A percentile compares a stretch with the other conserved stretches of the same genome.
Evolutionary conservation across 2,888 invertebrate genomes (phyloP).

Genomic region (Petrophora chlorosata): DNA sequence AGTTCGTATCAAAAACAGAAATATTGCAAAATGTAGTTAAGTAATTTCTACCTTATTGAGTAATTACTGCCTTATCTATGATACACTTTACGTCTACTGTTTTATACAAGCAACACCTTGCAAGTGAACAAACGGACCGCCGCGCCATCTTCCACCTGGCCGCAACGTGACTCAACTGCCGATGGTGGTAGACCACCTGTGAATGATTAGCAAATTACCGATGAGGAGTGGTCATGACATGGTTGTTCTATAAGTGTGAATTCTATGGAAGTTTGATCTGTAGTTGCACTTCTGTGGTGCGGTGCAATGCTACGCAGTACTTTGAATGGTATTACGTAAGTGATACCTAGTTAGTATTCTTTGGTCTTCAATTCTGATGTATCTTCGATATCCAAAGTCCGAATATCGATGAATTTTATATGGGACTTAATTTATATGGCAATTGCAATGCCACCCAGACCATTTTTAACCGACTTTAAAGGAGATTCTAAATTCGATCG

Average conservation of each 20-base stretch:
- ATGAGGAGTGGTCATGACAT: conserved; percentile 12
- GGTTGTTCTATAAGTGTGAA: conserved; percentile 3
- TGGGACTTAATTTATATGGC: too few relatives aligned
- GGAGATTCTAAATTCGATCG: too few relatives aligned
- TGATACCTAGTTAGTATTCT: too few relatives aligned
- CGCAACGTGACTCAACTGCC: conserved; percentile 30
- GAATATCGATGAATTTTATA: too few relatives aligned
- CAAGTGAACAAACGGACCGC: conserved; percentile 10
- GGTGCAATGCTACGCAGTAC: too few relatives aligned
- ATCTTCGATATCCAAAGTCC: too few relatives aligned
- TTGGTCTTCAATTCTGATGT: too few relatives aligned
- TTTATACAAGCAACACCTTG: conserved; percentile 23
- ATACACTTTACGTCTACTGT: not conserved
- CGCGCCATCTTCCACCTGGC: conserved; percentile 28
- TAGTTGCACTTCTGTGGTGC: not conserved
- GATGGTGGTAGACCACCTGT: conserved; percentile 32
- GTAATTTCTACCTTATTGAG: not conserved
- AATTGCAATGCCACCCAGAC: too few relatives aligned
- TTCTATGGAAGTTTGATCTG: not conserved
- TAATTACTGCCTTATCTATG: not conserved
- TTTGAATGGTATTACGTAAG: too few relatives aligned
- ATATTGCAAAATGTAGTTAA: too few relatives aligned
- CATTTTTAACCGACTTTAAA: too few relatives aligned
- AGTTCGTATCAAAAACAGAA: too few relatives aligned
- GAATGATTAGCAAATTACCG: conserved; percentile 34